phyloP scores from a whole-genome alignment of 2,113 vertebrate species.

The Gnathonemus echidnorhynchus region DNA sequence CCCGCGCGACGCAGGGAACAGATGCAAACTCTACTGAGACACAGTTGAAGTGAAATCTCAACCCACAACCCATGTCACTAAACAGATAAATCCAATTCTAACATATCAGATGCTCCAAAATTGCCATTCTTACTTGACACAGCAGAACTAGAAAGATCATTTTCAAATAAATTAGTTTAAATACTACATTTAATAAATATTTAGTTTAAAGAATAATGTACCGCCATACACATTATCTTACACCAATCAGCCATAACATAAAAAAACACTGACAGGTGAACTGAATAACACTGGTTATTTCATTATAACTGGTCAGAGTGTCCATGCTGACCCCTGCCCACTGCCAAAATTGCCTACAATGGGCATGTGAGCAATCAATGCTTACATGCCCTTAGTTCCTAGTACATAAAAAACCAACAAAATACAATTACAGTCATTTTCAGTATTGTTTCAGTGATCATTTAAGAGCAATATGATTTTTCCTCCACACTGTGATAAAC shows the following conservation, averaged over 20 bases:
- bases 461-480: background rate
- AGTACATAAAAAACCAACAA: no score
- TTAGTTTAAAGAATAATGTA: background rate
- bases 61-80: background rate
- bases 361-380: no score
- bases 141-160: background rate
- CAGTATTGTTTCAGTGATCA: background rate
- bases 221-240: background rate
- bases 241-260: background rate
- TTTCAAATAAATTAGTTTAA: background rate
- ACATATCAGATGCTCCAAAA: background rate
- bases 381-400: no score
- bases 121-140: background rate
- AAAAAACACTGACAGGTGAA: background rate
- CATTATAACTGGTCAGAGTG: background rate
- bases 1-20: background rate
- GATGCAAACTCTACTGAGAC: background rate
- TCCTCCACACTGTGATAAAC: background rate
- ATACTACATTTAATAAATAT: background rate
- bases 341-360: no score
- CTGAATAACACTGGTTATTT: background rate
- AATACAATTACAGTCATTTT: background rate
- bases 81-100: background rate
- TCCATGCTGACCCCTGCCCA: background rate
- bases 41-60: background rate